These are phyloP conservation scores for Imbricaverruca yamaguchii DNA, from an alignment of 2,888 invertebrate species.

Conservation along the genomic window DNA sequence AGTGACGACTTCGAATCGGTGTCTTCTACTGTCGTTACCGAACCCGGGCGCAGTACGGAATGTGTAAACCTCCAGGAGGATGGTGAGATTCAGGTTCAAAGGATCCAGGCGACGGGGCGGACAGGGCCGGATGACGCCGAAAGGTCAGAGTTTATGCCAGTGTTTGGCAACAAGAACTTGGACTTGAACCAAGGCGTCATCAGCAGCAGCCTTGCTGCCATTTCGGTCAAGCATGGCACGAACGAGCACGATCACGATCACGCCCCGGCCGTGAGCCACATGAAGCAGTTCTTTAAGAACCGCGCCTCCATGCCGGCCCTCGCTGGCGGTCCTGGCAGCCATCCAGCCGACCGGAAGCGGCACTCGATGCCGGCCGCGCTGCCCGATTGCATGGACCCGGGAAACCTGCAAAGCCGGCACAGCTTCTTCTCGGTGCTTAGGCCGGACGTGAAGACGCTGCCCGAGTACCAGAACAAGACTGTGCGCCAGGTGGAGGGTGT, in stretches of 20 bases:
- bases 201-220: not conserved
- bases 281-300: conserved; percentile 6
- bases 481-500: not conserved
- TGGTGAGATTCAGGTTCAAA: not conserved
- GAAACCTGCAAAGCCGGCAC: not conserved
- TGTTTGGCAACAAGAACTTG: not conserved
- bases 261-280: not conserved
- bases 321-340: no score
- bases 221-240: not conserved
- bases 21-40: not conserved
- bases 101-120: not conserved
- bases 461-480: conserved; percentile 7
- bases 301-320: not conserved
- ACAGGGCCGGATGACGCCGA: no score
- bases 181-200: not conserved
- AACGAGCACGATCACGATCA: not conserved
- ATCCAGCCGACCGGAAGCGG: not conserved
- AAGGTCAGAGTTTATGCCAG: not conserved
- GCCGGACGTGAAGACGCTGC: not conserved
- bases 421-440: not conserved
- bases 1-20: conserved; percentile 5
- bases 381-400: conserved; percentile 14
- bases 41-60: not conserved
- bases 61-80: no score
- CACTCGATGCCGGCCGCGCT: conserved; percentile 3